Percentiles rank a stretch among this genome's conserved stretches.
Evolutionary conservation across 1,140 invertebrate species (phyloP).

Genomic region (Rhynchophorus ferrugineus): DNA sequence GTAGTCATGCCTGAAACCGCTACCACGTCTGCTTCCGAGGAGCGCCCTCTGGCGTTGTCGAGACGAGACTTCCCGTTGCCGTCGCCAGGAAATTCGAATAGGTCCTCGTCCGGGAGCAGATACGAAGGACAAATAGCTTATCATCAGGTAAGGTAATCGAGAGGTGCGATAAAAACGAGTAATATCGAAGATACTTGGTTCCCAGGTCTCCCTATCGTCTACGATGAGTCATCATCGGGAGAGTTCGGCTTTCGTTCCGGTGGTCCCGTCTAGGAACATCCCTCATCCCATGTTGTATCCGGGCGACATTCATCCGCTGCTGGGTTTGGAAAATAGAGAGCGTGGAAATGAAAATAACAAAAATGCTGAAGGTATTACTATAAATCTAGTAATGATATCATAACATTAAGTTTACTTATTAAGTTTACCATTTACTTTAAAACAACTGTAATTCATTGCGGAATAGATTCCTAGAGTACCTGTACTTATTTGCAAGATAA

Average conservation of each 20-base stretch:
- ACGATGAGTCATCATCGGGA: slow-evolving; percentile 58
- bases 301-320: slow-evolving; percentile 54
- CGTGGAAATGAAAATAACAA: slow-evolving; percentile 46
- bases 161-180: not conserved
- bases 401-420: too few relatives aligned
- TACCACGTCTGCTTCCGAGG: slow-evolving; percentile 24
- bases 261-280: slow-evolving; percentile 67
- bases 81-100: slow-evolving; percentile 21
- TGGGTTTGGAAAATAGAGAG: slow-evolving; percentile 47
- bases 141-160: slow-evolving; percentile 46
- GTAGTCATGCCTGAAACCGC: slow-evolving; percentile 32
- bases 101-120: slow-evolving; percentile 38
- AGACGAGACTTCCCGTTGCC: slow-evolving; percentile 30
- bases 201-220: slow-evolving; percentile 34
- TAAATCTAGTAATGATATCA: slow-evolving; percentile 22
- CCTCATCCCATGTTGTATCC: slow-evolving; percentile 55
- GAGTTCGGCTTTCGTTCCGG: slow-evolving; percentile 74
- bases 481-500: too few relatives aligned
- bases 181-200: not conserved
- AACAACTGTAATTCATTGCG: too few relatives aligned
- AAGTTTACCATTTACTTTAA: too few relatives aligned
- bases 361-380: slow-evolving; percentile 37
- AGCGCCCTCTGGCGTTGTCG: slow-evolving; percentile 30
- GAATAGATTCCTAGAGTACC: too few relatives aligned
- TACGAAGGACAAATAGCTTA: slow-evolving; percentile 62